phyloP scores from a whole-genome alignment of 2,113 vertebrate species.

The Meleagris gallopavo region DNA sequence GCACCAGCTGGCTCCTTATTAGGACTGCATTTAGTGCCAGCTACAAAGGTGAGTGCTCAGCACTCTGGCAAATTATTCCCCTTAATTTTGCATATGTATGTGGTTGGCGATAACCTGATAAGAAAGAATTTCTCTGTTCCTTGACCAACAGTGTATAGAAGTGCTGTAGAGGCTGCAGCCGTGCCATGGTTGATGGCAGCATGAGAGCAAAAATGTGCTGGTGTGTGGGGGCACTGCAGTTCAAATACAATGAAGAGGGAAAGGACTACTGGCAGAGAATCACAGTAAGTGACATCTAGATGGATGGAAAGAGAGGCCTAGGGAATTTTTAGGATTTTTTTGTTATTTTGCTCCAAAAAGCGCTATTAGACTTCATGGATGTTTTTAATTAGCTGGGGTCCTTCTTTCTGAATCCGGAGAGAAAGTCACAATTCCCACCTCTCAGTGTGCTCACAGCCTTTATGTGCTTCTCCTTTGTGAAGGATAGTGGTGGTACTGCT shows the following conservation, averaged over 20 bases:
- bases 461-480: background rate
- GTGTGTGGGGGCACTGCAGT: background rate
- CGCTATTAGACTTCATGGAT: background rate
- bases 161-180: background rate
- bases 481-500: no score
- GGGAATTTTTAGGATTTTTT: background rate
- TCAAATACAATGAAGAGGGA: background rate
- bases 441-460: background rate
- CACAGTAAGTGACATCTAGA: background rate
- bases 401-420: background rate
- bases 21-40: background rate
- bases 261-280: background rate
- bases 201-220: background rate
- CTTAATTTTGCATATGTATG: background rate
- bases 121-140: background rate
- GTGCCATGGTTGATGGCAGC: slow-evolving; percentile 18
- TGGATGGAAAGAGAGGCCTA: background rate
- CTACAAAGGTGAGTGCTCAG: background rate
- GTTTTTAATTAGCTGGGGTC: background rate
- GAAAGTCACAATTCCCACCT: background rate
- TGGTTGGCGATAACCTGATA: background rate
- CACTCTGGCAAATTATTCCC: background rate
- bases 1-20: background rate
- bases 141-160: background rate
- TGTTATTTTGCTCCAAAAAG: background rate